Evolutionary conservation across 2,888 invertebrate genomes (phyloP), one percentile per base, ranked within the genome.

Genomic region (Diaprepes abbreviatus): DNA sequence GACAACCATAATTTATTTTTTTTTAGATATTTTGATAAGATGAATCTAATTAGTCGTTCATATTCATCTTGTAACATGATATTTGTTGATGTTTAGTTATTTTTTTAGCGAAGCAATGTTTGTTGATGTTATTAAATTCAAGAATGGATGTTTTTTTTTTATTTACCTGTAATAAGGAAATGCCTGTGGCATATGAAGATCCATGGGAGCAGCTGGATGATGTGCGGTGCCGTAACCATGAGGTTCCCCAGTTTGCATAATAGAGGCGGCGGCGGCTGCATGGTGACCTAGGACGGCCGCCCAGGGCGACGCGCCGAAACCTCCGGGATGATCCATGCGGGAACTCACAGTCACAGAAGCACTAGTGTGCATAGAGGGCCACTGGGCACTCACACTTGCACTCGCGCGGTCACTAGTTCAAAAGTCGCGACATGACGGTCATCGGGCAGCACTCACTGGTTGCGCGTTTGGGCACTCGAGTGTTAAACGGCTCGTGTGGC

Each of bases 121-220:
- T n/a, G n/a, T n/a, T n/a, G n/a, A n/a, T n/a, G n/a, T n/a, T n/a
- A n/a, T n/a, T n/a, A n/a, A n/a, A n/a, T n/a, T n/a, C n/a, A n/a
- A n/a, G n/a, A n/a, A n/a, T n/a, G n/a, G n/a, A n/a, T n/a, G n/a
- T 33, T 33, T 33, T 33, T 33, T 33, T 36, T 58, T 66, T 33
- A 86, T 90, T 87, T 82, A 95, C 94, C 94, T 92, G 87, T 95
- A 95, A 86, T 95, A 95, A 69, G 94, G 93, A 85, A 95, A 95
- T 78, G 93, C 94, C 84, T 95, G 95, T 57, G 95, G 93, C 84
- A 95, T 94, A 85, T 95, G 95, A 78, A 95, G 89, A 84, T 95
- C 95, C 94, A 95, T 95, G 59, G 95, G 94, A 73, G 85, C 85
- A 71, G 83, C 80, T 36, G 83, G 84, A 73, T 85, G 84, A 83